Percentiles rank a stretch among this genome's conserved stretches.
These are phyloP conservation scores for Apogon hyalosoma DNA, from an alignment of 2,797 vertebrate genomes.

Conservation along the genomic window DNA sequence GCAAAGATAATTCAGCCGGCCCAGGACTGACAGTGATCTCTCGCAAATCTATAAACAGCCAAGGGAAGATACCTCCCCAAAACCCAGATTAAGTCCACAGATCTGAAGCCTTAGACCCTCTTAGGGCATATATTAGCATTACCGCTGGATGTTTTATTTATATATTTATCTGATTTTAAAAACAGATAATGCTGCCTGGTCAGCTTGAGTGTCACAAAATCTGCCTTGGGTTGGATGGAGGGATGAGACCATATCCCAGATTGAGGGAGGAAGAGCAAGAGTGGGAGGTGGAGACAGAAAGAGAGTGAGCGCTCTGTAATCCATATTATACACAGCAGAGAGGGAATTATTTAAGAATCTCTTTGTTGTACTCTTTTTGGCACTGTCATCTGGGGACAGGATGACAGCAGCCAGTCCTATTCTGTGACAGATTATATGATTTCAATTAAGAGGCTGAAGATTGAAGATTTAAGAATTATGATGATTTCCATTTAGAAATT, in stretches of 20 bases:
- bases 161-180: slow-evolving; percentile 80
- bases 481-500: slow-evolving; percentile 49
- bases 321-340: slow-evolving; percentile 75
- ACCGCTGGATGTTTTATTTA: slow-evolving; percentile 71
- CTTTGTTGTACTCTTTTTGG: slow-evolving; percentile 76
- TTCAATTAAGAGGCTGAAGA: slow-evolving; percentile 81
- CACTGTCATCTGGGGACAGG: slow-evolving; percentile 56
- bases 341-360: slow-evolving; percentile 82
- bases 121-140: slow-evolving; percentile 82
- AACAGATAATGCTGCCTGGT: slow-evolving; percentile 77
- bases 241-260: slow-evolving; percentile 75
- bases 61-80: slow-evolving; percentile 82
- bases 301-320: slow-evolving; percentile 70
- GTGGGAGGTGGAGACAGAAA: slow-evolving; percentile 55
- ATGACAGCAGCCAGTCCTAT: slow-evolving; percentile 50
- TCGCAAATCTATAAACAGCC: slow-evolving; percentile 80
- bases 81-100: slow-evolving; percentile 83
- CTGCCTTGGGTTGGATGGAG: slow-evolving; percentile 75
- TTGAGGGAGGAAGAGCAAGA: slow-evolving; percentile 62
- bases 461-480: slow-evolving; percentile 67
- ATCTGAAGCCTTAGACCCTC: slow-evolving; percentile 82
- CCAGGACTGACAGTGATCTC: slow-evolving; percentile 79
- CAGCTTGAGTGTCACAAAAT: slow-evolving; percentile 79
- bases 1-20: slow-evolving; percentile 81
- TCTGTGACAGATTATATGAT: slow-evolving; percentile 72